phyloP scores from a whole-genome alignment of 2,113 vertebrate species.

The Struthidea cinerea region DNA sequence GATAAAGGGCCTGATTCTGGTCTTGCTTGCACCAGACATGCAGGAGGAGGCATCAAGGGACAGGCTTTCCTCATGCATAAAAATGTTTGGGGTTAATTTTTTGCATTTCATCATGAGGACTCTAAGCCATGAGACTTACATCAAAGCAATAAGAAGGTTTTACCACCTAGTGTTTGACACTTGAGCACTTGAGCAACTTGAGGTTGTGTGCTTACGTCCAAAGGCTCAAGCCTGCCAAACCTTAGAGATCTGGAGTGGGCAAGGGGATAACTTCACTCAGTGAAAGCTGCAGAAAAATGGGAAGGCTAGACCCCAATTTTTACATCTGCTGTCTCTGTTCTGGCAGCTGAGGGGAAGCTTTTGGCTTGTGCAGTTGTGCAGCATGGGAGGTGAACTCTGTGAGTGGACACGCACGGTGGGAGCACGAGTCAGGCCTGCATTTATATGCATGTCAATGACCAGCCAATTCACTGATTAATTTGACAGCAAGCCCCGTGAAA shows the following conservation, averaged over 20 bases:
- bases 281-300: not conserved
- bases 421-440: not conserved
- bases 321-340: not conserved
- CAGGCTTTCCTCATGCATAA: not conserved
- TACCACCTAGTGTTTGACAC: not conserved
- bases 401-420: not conserved
- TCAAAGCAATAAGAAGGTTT: not conserved
- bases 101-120: not conserved
- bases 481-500: not conserved
- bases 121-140: not conserved
- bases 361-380: not conserved
- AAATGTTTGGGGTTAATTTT: not conserved
- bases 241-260: not conserved
- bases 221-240: not conserved
- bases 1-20: not conserved
- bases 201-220: not conserved
- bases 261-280: not conserved
- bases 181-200: no score
- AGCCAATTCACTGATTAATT: not conserved
- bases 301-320: not conserved
- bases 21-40: not conserved
- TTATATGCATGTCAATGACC: not conserved
- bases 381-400: not conserved
- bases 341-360: not conserved
- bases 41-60: not conserved